Base-by-base conservation (phyloP, 2,797 vertebrate species). In the Lutjanus argentimaculatus region DNA sequence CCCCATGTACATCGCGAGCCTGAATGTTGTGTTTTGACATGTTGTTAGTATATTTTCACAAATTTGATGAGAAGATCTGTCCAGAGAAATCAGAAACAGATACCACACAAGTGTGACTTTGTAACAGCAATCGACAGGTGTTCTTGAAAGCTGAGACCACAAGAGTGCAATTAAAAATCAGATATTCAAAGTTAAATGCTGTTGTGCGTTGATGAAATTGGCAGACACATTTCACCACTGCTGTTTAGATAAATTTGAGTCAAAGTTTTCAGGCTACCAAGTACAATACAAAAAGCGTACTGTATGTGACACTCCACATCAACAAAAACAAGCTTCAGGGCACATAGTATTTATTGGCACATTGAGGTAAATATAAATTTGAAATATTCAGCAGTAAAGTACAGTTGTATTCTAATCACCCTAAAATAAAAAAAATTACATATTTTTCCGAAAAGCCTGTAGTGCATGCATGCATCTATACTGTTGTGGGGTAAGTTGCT, bases 1-100 rank as follows among this genome's bases (percentile, higher is more conserved):
- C 85, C 83, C 79, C 59, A 4, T 80, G 48, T 73, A 75, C 30
- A 59, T 76, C 49, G 25, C 49, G 52, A 56, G 72, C 73, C 71
- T 69, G 22, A 82, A 72, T 52, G 30, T 46, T 36, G 46, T 81
- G 76, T 80, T 91, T 91, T 88, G 79, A 86, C 85, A 70, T 72
- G 72, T 82, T 72, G 83, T 77, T 82, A 73, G 72, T 64, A 52
- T 85, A 52, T 85, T 83, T 80, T 45, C 46, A 75, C 9, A 65
- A 72, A 73, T 30, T 64, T 11, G 51, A 71, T 2, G 63, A 75
- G 67, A 67, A 63, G 49, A 65, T 73, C 40, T 48, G 48, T 70
- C 67, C n/a, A 0, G 7, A 61, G 55, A 62, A 61, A 58, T 58
- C 56, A 45, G 16, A 42, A 40, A 55, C 19, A 70, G 55, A n/a